Evolutionary conservation across 2,888 invertebrate genomes (phyloP), one percentile per base, ranked within the genome.

Genomic region (Diaperis boleti): DNA sequence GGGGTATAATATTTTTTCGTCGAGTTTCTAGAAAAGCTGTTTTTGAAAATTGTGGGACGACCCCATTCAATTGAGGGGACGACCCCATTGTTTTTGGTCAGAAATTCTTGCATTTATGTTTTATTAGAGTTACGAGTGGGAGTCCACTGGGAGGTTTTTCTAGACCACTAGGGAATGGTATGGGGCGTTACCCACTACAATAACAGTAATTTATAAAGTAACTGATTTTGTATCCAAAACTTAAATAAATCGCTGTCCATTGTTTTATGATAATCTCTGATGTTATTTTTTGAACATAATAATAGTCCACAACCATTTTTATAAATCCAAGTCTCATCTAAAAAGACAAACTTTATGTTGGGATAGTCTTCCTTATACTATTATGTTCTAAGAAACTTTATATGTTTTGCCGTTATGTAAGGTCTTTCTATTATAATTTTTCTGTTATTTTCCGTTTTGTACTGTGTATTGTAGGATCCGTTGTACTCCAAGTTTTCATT

Each of bases 201-300:
- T n/a, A 31, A 7, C 3, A 11, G 8, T 39, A 31, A n/a, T 7
- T 3, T n/a, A 18, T 26, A 26, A 45, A 45, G 31, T 14, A 45
- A 22, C 13, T 54, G 89, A 89, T 44, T 64, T 13, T 50, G 44
- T 8, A 45, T 15, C 37, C 52, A 64, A 20, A 76, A 88, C 65
- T 83, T 85, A 66, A 84, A 92, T 66, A 84, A 89, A 68, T 91
- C 92, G 78, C 31, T 15, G 14, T 17, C 33, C 33, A 56, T 45
- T 33, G 18, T 22, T 7, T 45, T 22, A 11, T 45, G 45, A 10
- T 45, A 45, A 45, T 45, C 45, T 22, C 8, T 41, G n/a, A 10
- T 13, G n/a, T 8, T 41, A 7, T 6, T 41, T 41, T 41, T 7
- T 41, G 41, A 41, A 18, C 11, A 3, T 8, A 41, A 17, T 3